Conservation (phyloP, 1,140 invertebrate species). For the Venustaconcha ellipsiformis region DNA sequence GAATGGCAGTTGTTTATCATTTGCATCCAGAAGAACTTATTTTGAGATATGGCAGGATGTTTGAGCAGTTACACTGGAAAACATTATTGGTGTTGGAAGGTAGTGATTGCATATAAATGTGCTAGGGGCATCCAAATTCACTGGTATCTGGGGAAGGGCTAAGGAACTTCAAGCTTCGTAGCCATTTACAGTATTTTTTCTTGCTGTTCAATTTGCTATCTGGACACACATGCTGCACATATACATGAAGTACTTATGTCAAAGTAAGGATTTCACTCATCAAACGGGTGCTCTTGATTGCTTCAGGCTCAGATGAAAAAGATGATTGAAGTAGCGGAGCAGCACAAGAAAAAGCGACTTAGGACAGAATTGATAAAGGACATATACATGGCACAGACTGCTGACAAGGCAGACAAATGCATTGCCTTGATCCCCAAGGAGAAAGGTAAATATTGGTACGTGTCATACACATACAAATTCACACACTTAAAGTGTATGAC, state of each 20-base stretch:
- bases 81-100: too few species aligned
- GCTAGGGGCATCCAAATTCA: too few species aligned
- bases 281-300: conserved; percentile 4
- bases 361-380: conserved; percentile 65
- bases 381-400: conserved; percentile 66
- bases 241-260: not conserved
- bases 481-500: too few species aligned
- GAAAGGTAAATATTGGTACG: conserved; percentile 66
- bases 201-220: too few species aligned
- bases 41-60: too few species aligned
- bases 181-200: not conserved
- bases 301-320: conserved; percentile 57
- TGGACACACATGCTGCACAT: not conserved
- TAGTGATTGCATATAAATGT: too few species aligned
- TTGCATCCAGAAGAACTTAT: too few species aligned
- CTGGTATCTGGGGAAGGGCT: too few species aligned
- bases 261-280: conserved; percentile 1
- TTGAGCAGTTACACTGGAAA: too few species aligned
- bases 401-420: conserved; percentile 66
- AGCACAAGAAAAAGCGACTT: conserved; percentile 64
- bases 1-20: too few species aligned
- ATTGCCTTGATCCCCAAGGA: conserved; percentile 56
- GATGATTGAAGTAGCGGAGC: conserved; percentile 68
- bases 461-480: conserved; percentile 10
- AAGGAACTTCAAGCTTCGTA: too few species aligned